Conservation (phyloP, 2,888 invertebrate species). For the Seira musarum region DNA sequence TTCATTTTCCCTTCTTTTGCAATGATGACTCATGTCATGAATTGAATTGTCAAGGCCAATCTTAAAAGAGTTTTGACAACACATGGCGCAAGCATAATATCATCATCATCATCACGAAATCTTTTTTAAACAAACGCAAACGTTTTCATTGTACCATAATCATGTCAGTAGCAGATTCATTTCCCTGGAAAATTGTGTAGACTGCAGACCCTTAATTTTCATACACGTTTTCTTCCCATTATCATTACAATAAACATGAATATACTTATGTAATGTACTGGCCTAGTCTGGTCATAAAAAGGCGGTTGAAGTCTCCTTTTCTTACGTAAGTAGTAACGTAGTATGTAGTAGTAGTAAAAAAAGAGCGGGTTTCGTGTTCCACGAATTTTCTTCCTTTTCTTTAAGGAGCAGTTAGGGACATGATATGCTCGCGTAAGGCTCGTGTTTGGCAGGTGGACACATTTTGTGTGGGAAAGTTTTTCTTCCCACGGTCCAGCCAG, state of each 20-base stretch:
- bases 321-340: background rate
- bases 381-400: too few relatives aligned
- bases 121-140: too few relatives aligned
- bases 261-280: too few relatives aligned
- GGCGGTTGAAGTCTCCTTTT: conserved; percentile 7
- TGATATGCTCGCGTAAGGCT: conserved; percentile 66
- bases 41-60: background rate
- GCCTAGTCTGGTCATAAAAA: too few relatives aligned
- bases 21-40: background rate
- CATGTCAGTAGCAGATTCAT: conserved; percentile 12
- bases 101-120: background rate
- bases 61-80: conserved; percentile 12
- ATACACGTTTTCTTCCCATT: too few relatives aligned
- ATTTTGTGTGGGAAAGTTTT: conserved; percentile 71
- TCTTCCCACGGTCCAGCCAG: conserved; percentile 69
- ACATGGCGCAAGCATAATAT: conserved; percentile 16
- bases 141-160: too few relatives aligned
- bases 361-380: conserved; percentile 42
- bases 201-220: background rate
- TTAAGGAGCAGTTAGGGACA: conserved; percentile 54
- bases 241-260: background rate
- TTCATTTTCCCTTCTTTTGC: background rate
- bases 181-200: background rate
- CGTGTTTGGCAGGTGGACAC: conserved; percentile 70
- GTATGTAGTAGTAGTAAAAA: conserved; percentile 23